Base-by-base conservation (phyloP, 53 echinoderm and acorn worm genomes). In the Henricia sp. region DNA sequence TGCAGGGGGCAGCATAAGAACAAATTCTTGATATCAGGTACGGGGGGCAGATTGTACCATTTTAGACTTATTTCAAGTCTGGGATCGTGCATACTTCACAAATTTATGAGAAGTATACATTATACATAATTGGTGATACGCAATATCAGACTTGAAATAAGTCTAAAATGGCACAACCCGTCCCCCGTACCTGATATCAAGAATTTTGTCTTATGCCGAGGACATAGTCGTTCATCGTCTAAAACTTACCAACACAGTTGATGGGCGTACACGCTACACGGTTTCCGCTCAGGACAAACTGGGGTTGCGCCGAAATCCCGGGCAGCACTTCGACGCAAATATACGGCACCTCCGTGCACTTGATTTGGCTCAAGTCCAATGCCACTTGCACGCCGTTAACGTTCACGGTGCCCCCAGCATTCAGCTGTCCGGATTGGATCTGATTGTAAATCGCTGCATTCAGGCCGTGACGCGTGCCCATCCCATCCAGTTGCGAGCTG, bases 241-340 rank as follows among this genome's bases (percentile, higher is more conserved):
- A n/a, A 37, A 36, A 57, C 89, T 63, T 52, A 95, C 95, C 95
- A 72, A 39, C 17, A 41, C 95, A 95, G 48, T 82, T 71, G 34
- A 67, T 59, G 11, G 74, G 65, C 20, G 68, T 78, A 50, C 95
- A 95, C 14, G 57, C 83, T 16, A 88, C 48, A 67, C 85, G 63
- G 3, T 86, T 66, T 5, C 93, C 95, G 8, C 88, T 87, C 69
- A 95, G 70, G 35, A 85, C 65, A 25, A 91, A 83, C 33, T 74
- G 63, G 3, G 74, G 91, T 1, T 37, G 26, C 1, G 91, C 87
- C 27, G 68, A 73, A 12, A 70, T 51, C 28, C 91, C 91, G 20
- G 83, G 70, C 75, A 52, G 54, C 21, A 91, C 65, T 68, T 83
- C 57, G 1, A 70, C 80, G 55, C 91, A 91, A 23, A 91, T 63